phyloP scores from a whole-genome alignment of 2,888 invertebrate species.

The Drosophila antonietae region DNA sequence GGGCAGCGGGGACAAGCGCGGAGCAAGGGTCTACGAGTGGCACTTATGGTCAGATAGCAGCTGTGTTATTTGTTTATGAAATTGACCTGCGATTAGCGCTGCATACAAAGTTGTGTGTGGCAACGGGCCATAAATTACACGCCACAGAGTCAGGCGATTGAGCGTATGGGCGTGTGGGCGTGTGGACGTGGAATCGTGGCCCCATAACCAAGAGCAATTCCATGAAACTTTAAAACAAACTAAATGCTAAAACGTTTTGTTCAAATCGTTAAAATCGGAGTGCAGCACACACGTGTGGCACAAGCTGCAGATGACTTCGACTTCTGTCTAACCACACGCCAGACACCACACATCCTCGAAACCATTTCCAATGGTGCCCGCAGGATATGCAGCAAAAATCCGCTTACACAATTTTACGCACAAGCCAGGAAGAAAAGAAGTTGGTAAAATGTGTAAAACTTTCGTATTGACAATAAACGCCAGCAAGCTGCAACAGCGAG shows the following conservation, averaged over 20 bases:
- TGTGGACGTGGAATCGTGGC: conserved; percentile 30
- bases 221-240: conserved; percentile 47
- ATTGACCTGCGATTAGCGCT: conserved; percentile 76
- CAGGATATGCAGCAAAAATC: conserved; percentile 54
- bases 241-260: conserved; percentile 66
- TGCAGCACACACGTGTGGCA: conserved; percentile 15
- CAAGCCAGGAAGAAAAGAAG: conserved; percentile 50
- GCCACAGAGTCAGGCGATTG: conserved; percentile 22
- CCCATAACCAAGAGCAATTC: conserved; percentile 15
- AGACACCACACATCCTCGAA: conserved; percentile 30
- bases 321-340: conserved; percentile 33
- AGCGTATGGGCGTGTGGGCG: conserved; percentile 37
- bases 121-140: conserved; percentile 65
- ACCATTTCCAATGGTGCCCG: neutral
- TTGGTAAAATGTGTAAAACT: conserved; percentile 71
- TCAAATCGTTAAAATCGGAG: conserved; percentile 65
- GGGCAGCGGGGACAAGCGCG: neutral
- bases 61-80: conserved; percentile 77
- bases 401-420: conserved; percentile 69
- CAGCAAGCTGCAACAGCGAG: conserved; percentile 38
- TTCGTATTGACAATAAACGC: conserved; percentile 79
- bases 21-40: conserved; percentile 20
- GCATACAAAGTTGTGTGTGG: conserved; percentile 56
- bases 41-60: conserved; percentile 61
- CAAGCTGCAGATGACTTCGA: conserved; percentile 33